Base-by-base conservation (phyloP, 2,797 vertebrate genomes). In the Hyperoplus lanceolatus region DNA sequence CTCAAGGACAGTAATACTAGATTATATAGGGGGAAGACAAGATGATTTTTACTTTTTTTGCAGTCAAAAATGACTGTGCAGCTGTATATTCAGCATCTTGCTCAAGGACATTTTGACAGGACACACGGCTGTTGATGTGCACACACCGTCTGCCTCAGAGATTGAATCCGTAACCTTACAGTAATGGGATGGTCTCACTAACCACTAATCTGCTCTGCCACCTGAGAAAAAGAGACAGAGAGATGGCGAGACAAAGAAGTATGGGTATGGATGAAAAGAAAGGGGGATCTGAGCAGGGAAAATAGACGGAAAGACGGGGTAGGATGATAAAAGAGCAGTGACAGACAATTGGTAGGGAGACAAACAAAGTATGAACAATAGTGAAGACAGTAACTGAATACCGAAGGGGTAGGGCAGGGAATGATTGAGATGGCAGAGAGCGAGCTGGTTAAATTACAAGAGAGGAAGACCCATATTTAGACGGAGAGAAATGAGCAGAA, bases 81-180 rank as follows among this genome's bases (percentile, higher is more conserved):
- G 79, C 65, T 84, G 75, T 84, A 69, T 68, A 70, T 83, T 86
- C 83, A 84, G 79, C 74, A 81, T 87, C 68, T 80, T 66, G 59
- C 72, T 87, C 92, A 93, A 93, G 90, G 91, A 81, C 91, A 86
- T 84, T 90, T 78, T 84, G 87, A 85, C 84, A 80, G 84, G 77
- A 87, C 62, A 64, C 75, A 15, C 7, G 18, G 77, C 64, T 90
- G 81, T 86, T 89, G 89, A 87, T 83, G 81, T 68, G 71, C 81
- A 61, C 75, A 41, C 69, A 41, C 69, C 36, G 87, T 86, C 87
- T 80, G 80, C 74, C 62, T 81, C 36, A 0, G 71, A 92, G 87
- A 93, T 91, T 87, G 85, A 90, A 93, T 89, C 87, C 80, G 87
- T 87, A 92, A 93, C 90, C 91, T 89, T 77, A 84, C 87, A 80